A percentile compares a stretch with the other conserved stretches of the same genome.
Evolutionary conservation across 2,888 invertebrate species (phyloP).

Genomic region (Plagodis dolabraria): DNA sequence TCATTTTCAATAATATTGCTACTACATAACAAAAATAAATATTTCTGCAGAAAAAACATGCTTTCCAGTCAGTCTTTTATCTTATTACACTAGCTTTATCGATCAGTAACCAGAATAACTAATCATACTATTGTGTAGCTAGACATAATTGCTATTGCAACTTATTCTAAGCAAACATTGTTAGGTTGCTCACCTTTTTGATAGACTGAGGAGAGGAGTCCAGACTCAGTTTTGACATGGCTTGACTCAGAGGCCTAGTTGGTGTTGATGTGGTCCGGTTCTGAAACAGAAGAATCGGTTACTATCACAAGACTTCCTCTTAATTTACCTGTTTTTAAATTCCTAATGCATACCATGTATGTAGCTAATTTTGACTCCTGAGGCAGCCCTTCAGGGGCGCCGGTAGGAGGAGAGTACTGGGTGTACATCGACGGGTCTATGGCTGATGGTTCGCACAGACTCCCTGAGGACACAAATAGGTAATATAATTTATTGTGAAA

Average conservation of each 20-base stretch:
- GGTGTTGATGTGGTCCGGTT: slow-evolving; percentile 68
- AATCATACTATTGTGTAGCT: too few relatives aligned
- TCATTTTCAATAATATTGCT: too few relatives aligned
- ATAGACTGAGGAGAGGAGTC: slow-evolving; percentile 66
- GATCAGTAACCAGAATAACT: too few relatives aligned
- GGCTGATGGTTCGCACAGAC: slow-evolving; percentile 55
- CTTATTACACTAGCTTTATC: too few relatives aligned
- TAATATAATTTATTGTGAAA: neutral
- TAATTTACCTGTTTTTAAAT: too few relatives aligned
- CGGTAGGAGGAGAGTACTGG: slow-evolving; percentile 88
- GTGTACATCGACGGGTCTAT: slow-evolving; percentile 91
- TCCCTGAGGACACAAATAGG: slow-evolving; percentile 20
- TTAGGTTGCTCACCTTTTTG: slow-evolving; percentile 55
- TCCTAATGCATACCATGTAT: slow-evolving; percentile 87
- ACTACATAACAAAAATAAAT: too few relatives aligned
- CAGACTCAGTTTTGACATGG: slow-evolving; percentile 62
- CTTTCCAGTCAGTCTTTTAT: too few relatives aligned
- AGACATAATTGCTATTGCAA: too few relatives aligned
- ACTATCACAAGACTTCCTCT: neutral
- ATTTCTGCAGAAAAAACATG: too few relatives aligned
- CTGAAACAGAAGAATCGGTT: slow-evolving; percentile 50
- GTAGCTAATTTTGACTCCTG: slow-evolving; percentile 94
- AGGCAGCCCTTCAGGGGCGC: slow-evolving; percentile 90
- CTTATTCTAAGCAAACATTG: neutral
- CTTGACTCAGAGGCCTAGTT: slow-evolving; percentile 60